Evolutionary conservation across 2,797 vertebrate species (phyloP).

Genomic region (Macropodus opercularis): DNA sequence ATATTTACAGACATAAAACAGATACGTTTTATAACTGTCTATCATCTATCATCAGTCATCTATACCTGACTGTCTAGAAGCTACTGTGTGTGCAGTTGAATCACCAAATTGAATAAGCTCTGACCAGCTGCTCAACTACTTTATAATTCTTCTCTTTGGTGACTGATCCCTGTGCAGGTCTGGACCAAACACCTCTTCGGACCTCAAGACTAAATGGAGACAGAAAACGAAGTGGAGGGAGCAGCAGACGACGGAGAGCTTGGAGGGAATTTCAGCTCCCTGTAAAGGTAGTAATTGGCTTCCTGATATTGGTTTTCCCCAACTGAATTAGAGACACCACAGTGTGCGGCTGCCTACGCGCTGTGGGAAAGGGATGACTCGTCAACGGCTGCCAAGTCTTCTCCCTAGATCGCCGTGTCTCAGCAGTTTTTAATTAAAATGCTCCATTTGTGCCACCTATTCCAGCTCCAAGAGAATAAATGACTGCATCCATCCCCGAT

Average conservation of each 20-base stretch:
- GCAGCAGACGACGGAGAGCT: slow-evolving; percentile 10
- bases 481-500: slow-evolving; percentile 59
- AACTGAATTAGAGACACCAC: slow-evolving; percentile 33
- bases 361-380: slow-evolving; percentile 48
- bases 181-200: background rate
- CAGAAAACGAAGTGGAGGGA: slow-evolving; percentile 20
- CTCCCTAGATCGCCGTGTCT: slow-evolving; percentile 68
- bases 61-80: too few relatives aligned
- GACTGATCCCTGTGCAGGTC: background rate
- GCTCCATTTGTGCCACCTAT: slow-evolving; percentile 76
- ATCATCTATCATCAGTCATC: too few relatives aligned
- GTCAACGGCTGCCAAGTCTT: slow-evolving; percentile 57
- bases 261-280: slow-evolving; percentile 14
- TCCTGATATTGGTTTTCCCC: slow-evolving; percentile 51
- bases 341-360: slow-evolving; percentile 31
- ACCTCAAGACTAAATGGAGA: too few relatives aligned
- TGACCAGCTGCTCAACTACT: too few relatives aligned
- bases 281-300: slow-evolving; percentile 46
- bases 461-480: slow-evolving; percentile 64
- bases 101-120: too few relatives aligned
- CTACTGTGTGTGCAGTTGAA: too few relatives aligned
- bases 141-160: too few relatives aligned
- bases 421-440: slow-evolving; percentile 83
- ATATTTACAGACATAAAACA: too few relatives aligned
- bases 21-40: too few relatives aligned